phyloP scores from a whole-genome alignment of 2,797 vertebrate species.

The Enteromius trimaculatus region DNA sequence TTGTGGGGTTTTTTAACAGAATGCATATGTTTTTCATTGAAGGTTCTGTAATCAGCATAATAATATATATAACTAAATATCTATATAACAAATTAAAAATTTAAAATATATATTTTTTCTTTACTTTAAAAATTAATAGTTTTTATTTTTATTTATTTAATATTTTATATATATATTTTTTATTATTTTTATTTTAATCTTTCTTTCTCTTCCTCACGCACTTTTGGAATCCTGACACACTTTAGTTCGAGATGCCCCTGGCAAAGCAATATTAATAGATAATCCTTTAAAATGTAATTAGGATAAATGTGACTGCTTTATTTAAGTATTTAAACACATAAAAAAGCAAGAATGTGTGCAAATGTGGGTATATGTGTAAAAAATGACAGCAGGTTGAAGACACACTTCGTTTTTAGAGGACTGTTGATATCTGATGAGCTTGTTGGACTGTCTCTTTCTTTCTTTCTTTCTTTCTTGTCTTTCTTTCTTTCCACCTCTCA shows the following conservation, averaged over 20 bases:
- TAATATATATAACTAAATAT: not conserved
- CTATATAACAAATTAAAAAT: not conserved
- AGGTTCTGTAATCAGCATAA: not conserved
- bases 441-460: slow-evolving; percentile 41
- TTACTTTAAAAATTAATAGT: not conserved
- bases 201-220: no score
- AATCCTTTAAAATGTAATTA: slow-evolving; percentile 63
- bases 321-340: slow-evolving; percentile 46
- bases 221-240: slow-evolving; percentile 60
- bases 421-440: not conserved
- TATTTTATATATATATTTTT: no score
- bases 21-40: not conserved
- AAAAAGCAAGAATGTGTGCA: slow-evolving; percentile 23
- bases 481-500: slow-evolving; percentile 37
- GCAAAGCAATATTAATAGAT: slow-evolving; percentile 61
- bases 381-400: not conserved
- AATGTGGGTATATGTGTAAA: slow-evolving; percentile 6
- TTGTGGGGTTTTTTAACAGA: not conserved
- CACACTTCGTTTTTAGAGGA: not conserved
- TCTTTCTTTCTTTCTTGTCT: slow-evolving; percentile 53
- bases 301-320: slow-evolving; percentile 49
- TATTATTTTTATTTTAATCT: no score
- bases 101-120: not conserved
- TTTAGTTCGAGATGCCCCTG: slow-evolving; percentile 56
- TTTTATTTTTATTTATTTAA: not conserved